These are phyloP conservation scores for Pongo pygmaeus DNA, from an alignment of 2,113 vertebrate species.

Conservation along the genomic window DNA sequence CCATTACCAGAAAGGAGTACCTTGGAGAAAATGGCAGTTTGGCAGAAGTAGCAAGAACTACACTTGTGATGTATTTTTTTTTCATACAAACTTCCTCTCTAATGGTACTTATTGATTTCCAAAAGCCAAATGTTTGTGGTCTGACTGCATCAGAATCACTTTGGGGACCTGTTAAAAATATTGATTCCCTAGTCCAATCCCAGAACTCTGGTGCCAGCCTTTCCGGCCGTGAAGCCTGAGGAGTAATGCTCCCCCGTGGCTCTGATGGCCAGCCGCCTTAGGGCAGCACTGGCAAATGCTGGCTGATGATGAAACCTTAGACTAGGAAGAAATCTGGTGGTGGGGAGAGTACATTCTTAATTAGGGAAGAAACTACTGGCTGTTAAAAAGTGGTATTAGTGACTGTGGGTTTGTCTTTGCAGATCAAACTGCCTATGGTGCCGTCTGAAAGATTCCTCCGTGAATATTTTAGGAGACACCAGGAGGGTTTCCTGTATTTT, in stretches of 20 bases:
- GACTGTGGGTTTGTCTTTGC: background rate
- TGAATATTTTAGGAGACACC: background rate
- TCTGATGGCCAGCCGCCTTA: background rate
- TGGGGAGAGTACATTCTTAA: background rate
- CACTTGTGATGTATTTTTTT: background rate
- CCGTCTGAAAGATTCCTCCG: background rate
- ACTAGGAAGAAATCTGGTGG: background rate
- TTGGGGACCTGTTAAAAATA: conserved; percentile 29
- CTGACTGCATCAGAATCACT: conserved; percentile 17
- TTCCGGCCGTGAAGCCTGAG: background rate
- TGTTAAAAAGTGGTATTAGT: background rate
- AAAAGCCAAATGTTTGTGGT: conserved; percentile 19
- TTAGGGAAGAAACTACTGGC: background rate
- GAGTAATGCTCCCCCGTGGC: background rate
- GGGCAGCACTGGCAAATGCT: conserved; percentile 29
- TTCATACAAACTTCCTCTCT: background rate
- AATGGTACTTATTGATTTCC: conserved; percentile 25
- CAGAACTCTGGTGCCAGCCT: background rate
- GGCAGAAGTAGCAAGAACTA: background rate
- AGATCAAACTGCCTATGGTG: background rate
- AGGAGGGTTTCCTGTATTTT: background rate
- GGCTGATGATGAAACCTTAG: background rate
- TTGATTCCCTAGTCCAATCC: background rate
- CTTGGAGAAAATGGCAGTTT: conserved; percentile 26
- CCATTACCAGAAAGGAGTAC: background rate